Conservation (phyloP, 2,797 vertebrate species). For the Alectoris magna region DNA sequence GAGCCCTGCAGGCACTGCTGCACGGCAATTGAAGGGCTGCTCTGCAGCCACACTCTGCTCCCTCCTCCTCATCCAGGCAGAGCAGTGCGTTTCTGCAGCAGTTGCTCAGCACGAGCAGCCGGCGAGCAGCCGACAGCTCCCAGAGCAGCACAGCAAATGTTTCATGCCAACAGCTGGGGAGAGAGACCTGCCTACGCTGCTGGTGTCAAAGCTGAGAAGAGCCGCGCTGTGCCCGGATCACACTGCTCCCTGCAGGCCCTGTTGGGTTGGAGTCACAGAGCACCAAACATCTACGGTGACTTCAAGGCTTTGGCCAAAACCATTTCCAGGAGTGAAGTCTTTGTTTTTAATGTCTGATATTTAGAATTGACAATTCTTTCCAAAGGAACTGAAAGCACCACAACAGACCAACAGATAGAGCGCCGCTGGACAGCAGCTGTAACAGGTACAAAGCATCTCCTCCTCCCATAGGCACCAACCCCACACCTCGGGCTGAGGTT, state of each 20-base stretch:
- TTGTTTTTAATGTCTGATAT: neutral
- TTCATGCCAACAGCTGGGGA: neutral
- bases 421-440: neutral
- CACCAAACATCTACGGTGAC: neutral
- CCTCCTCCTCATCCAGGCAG: no score
- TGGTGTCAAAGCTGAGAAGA: neutral
- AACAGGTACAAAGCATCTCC: neutral
- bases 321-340: neutral
- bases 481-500: conserved; percentile 75
- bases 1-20: neutral
- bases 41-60: no score
- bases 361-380: neutral
- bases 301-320: neutral
- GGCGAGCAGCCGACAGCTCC: neutral
- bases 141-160: neutral
- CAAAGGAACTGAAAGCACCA: neutral
- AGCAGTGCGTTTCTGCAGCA: neutral
- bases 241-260: neutral
- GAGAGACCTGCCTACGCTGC: neutral
- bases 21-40: no score
- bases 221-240: neutral
- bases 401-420: neutral
- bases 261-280: neutral
- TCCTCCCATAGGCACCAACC: conserved; percentile 65
- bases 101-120: neutral